phyloP scores from a whole-genome alignment of 1,140 invertebrate genomes.

The Lepidotrigona ventralis region DNA sequence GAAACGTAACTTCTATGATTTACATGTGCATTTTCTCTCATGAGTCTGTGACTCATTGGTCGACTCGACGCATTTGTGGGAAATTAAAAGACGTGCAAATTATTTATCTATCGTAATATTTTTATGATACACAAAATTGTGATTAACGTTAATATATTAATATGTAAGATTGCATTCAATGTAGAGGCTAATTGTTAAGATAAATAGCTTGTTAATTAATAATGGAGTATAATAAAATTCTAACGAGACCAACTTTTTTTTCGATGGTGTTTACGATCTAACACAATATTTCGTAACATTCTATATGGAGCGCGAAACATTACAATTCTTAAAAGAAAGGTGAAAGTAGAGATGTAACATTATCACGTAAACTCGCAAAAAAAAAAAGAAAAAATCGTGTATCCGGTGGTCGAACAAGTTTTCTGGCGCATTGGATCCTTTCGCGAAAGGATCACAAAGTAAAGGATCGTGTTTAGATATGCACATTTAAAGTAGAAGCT shows the following conservation, averaged over 20 bases:
- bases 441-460: background rate
- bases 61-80: background rate
- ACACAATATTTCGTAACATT: constrained; percentile 6
- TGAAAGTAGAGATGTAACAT: constrained; percentile 1
- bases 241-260: background rate
- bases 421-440: background rate
- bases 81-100: background rate
- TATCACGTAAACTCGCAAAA: background rate
- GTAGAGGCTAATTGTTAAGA: too few relatives aligned
- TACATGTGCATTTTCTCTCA: background rate
- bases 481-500: constrained; percentile 7
- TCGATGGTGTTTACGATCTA: background rate
- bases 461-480: background rate
- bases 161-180: too few relatives aligned
- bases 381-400: background rate
- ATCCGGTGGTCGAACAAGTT: background rate
- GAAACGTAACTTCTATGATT: constrained; percentile 18
- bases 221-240: too few relatives aligned
- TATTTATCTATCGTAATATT: background rate
- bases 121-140: background rate
- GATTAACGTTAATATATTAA: too few relatives aligned
- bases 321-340: background rate
- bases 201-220: too few relatives aligned
- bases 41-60: background rate
- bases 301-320: background rate